phyloP scores from a whole-genome alignment of 2,113 vertebrate species.

The Harpagus bidentatus region DNA sequence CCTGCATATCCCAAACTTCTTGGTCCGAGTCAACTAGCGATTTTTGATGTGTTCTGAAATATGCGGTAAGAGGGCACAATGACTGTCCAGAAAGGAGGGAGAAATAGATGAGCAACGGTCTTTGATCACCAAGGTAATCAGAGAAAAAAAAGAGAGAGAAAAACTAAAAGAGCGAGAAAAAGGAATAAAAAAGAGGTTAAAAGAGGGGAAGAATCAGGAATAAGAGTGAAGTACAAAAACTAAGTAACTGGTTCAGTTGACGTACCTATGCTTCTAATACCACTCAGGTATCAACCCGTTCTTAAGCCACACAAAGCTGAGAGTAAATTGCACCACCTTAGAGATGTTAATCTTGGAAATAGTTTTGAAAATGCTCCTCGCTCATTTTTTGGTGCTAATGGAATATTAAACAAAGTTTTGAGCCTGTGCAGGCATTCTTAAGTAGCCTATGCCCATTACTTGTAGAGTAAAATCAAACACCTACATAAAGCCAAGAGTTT shows the following conservation, averaged over 20 bases:
- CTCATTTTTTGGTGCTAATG: background rate
- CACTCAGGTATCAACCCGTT: background rate
- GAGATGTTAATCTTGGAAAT: background rate
- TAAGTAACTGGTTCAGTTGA: background rate
- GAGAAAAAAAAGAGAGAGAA: fast-evolving
- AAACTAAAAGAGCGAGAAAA: no score
- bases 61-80: background rate
- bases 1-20: background rate
- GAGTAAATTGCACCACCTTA: background rate
- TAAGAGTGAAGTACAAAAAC: background rate
- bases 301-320: background rate
- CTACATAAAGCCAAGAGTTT: background rate
- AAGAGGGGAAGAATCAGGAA: background rate
- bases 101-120: background rate
- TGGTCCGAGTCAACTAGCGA: background rate
- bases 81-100: background rate
- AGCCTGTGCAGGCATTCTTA: background rate
- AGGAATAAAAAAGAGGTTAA: background rate
- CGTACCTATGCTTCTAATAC: background rate
- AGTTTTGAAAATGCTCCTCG: background rate
- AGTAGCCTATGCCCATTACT: background rate
- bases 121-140: background rate
- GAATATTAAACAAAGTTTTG: background rate
- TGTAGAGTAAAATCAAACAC: background rate
- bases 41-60: background rate